A percentile compares a stretch with the other conserved stretches of the same genome.
These are phyloP conservation scores for Maniola hyperantus DNA, from an alignment of 2,888 invertebrate genomes.

Conservation along the genomic window DNA sequence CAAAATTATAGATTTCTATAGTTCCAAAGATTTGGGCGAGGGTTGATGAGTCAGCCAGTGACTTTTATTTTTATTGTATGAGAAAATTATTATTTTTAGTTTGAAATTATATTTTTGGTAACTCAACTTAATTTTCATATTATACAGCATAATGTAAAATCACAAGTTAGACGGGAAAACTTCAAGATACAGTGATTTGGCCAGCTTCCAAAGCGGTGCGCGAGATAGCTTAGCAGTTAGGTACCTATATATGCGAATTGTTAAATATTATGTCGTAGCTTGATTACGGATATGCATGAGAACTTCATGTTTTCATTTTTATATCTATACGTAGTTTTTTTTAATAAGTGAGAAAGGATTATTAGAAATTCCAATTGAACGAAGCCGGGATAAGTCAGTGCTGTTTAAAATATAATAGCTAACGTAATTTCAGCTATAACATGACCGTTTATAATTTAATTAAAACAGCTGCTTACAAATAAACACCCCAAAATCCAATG, in stretches of 20 bases:
- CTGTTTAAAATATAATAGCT: neutral
- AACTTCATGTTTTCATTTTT: neutral
- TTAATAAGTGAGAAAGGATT: too few species aligned
- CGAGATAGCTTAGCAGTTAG: constrained; percentile 9
- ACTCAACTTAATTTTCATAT: too few species aligned
- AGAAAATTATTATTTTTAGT: too few species aligned
- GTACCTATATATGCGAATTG: neutral
- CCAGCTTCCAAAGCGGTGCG: constrained; percentile 4
- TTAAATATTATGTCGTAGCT: neutral
- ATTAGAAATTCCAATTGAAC: too few species aligned
- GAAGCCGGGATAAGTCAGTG: too few species aligned
- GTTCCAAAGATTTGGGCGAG: too few species aligned
- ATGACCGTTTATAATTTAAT: neutral
- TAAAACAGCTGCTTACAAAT: neutral
- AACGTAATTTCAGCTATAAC: neutral
- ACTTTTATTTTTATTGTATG: too few species aligned
- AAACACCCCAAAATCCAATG: neutral
- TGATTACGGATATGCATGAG: neutral
- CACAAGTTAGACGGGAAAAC: constrained; percentile 1
- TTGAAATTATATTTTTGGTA: too few species aligned
- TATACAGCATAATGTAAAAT: neutral
- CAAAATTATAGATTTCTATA: too few species aligned
- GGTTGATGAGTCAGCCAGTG: too few species aligned
- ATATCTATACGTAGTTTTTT: too few species aligned
- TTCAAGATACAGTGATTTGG: constrained; percentile 25